Base-by-base conservation (phyloP, 2,797 vertebrate genomes). In the Pipistrellus pygmaeus region DNA sequence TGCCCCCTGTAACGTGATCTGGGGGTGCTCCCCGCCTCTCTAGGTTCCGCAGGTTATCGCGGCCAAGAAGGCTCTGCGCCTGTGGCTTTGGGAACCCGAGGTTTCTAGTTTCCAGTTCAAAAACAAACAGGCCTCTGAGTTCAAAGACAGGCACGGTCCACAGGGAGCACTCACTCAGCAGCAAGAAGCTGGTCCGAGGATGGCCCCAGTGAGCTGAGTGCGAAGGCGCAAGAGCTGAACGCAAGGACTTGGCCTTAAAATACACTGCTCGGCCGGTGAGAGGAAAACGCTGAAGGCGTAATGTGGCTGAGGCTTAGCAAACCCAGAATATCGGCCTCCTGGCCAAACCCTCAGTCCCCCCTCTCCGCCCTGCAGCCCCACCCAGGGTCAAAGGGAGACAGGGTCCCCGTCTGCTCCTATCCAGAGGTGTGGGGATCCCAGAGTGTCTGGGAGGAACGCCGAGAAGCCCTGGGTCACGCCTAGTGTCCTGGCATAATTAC, bases 111-210 rank as follows among this genome's bases (percentile, higher is more conserved):
- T 96, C 88, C 71, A 83, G 85, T 76, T 66, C 75, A 44, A 92
- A 97, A 95, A 95, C 84, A 96, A 96, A 95, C 93, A 97, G 78
- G 46, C 38, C 0, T 77, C 66, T 3, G 20, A 91, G 91, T 96
- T 96, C 94, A 95, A 94, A 96, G 94, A 55, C 23, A 66, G 53
- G 91, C 3, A 20, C 12, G 23, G 93, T 55, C 75, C 76, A 13
- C 62, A 0, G 83, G 80, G 85, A 80, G 69, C 3, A 78, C 60
- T 87, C 57, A 2, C 51, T 77, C 15, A 27, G 46, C 53, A 62
- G 48, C 55, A 3, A 64, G 73, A n/a, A 46, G 75, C 38, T 46
- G 14, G 53, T 32, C 53, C 48, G 0, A 20, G 57, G 44, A 69
- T 2, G 46, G 60, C 11, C 64, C 60, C 88, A 4, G 4, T 9